Percentiles rank a stretch among this genome's conserved stretches.
Evolutionary conservation across 2,888 invertebrate species (phyloP).

Genomic region (Drosophila affinis): DNA sequence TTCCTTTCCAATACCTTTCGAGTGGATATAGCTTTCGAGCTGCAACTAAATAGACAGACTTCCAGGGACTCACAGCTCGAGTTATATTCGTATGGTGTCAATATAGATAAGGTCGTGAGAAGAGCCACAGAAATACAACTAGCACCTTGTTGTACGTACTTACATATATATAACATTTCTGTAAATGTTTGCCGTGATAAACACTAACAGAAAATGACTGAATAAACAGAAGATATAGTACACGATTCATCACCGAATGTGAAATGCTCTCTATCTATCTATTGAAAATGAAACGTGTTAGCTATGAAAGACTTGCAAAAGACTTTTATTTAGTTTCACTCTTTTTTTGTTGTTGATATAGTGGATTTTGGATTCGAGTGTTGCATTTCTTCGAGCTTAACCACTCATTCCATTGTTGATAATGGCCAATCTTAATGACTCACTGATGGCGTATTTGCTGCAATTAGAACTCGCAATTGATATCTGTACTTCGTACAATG

Average conservation of each 20-base stretch:
- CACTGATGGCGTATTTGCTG: background rate
- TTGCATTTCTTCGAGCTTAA: background rate
- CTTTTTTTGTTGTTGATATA: too few species aligned
- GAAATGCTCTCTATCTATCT: background rate
- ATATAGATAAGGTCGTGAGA: constrained; percentile 16
- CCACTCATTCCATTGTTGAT: background rate
- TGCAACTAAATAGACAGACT: too few species aligned
- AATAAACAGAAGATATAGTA: background rate
- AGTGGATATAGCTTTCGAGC: background rate
- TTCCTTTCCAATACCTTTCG: too few species aligned
- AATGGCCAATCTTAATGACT: constrained; percentile 9
- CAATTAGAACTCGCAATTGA: background rate
- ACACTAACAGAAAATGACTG: background rate
- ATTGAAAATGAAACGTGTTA: background rate
- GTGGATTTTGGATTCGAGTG: too few species aligned
- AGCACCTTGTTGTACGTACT: background rate
- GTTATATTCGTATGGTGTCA: background rate
- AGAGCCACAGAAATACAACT: background rate
- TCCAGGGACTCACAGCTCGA: background rate
- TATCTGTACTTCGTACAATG: background rate
- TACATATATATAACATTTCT: background rate
- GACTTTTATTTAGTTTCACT: too few species aligned
- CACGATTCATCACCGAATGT: background rate
- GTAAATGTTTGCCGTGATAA: background rate
- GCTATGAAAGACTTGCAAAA: background rate